Conservation (phyloP, 2,797 vertebrate species). For the Oceanodroma leucorhoa region DNA sequence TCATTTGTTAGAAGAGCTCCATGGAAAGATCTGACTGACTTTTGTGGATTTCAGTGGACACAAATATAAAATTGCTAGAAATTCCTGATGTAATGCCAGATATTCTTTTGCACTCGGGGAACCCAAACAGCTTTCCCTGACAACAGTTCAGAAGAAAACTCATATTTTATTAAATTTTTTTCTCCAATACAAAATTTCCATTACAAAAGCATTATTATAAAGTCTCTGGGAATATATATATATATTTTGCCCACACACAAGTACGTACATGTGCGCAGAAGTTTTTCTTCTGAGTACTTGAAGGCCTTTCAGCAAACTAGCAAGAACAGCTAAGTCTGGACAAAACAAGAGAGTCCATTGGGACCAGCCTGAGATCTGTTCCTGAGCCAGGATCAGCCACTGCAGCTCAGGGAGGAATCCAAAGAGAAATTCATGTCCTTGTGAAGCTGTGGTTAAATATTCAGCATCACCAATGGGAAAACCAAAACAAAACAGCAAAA, state of each 20-base stretch:
- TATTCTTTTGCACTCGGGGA: background rate
- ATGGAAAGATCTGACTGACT: background rate
- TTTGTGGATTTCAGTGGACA: background rate
- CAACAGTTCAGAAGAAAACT: background rate
- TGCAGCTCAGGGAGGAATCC: background rate
- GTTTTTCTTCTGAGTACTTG: background rate
- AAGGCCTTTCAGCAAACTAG: background rate
- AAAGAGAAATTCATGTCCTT: background rate
- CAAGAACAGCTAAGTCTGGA: background rate
- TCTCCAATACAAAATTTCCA: conserved; percentile 1
- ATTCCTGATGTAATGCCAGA: background rate
- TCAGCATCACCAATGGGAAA: background rate
- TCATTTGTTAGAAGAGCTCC: background rate
- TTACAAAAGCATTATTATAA: background rate
- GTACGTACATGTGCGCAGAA: rapidly evolving
- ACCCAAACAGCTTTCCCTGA: background rate
- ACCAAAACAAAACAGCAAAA: background rate
- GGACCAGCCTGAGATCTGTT: background rate
- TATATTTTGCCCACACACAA: background rate
- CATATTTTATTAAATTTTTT: background rate
- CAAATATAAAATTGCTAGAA: background rate
- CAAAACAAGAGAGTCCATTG: background rate
- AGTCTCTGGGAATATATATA: background rate
- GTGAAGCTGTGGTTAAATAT: background rate
- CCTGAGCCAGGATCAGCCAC: background rate